phyloP scores from a whole-genome alignment of 2,888 invertebrate genomes.

The Acrocyrtus sp. region DNA sequence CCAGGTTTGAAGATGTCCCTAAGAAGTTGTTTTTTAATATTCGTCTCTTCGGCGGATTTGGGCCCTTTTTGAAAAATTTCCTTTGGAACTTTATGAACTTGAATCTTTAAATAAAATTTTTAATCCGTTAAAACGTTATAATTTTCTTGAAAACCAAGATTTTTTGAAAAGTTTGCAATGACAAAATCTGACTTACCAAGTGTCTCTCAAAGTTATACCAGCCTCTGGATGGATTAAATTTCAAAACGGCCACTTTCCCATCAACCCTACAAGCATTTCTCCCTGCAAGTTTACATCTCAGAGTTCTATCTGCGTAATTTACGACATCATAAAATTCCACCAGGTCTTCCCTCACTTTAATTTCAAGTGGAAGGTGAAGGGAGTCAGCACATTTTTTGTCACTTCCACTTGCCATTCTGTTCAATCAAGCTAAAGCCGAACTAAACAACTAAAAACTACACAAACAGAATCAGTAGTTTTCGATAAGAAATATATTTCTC shows the following conservation, averaged over 20 bases:
- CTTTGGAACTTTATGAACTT: constrained; percentile 4
- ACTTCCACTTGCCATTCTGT: too few relatives aligned
- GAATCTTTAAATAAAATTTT: not conserved
- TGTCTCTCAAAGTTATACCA: constrained; percentile 20
- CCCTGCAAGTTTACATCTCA: constrained; percentile 4
- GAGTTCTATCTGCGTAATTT: not conserved
- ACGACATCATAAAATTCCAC: constrained; percentile 2
- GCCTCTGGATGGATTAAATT: not conserved
- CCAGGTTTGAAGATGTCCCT: not conserved
- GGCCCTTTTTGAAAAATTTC: not conserved
- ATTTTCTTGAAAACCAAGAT: not conserved
- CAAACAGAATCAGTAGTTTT: too few relatives aligned
- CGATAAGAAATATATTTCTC: too few relatives aligned
- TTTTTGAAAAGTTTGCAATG: not conserved
- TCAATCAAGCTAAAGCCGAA: too few relatives aligned
- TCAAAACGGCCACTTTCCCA: not conserved
- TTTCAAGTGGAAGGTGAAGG: too few relatives aligned
- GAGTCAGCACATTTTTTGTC: too few relatives aligned
- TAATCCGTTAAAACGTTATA: not conserved
- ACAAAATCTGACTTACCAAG: not conserved
- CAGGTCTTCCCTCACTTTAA: constrained; percentile 2
- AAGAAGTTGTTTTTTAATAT: not conserved
- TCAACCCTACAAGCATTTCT: not conserved
- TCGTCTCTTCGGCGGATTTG: not conserved
- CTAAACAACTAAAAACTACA: too few relatives aligned